Evolutionary conservation across 2,888 invertebrate genomes (phyloP), one percentile per base, ranked within the genome.

Genomic region (Tyria jacobaeae): DNA sequence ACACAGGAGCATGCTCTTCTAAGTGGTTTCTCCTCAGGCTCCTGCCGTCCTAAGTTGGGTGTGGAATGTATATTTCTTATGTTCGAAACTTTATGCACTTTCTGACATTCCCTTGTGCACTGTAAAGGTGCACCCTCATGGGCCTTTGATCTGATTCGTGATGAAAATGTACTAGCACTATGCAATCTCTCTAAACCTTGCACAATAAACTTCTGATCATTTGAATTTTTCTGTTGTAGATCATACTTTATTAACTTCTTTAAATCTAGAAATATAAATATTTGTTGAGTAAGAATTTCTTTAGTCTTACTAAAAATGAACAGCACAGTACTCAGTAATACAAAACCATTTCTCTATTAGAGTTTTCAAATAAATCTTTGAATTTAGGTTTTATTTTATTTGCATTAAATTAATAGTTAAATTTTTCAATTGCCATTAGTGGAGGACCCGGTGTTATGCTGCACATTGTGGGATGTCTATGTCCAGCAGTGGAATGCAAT

Each of bases 191-290:
- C 94, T 12, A 88, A 86, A 2, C 93, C 92, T 57, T 76, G 76
- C 6, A 69, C 34, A 41, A 85, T 82, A 48, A 62, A 63, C 50
- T 72, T 76, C 6, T 78, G 78, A 73, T 77, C 74, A 79, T 68
- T 66, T 14, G 57, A 37, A 3, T 66, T 85, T 68, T 88, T 85
- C 66, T 87, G 84, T 73, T 94, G 88, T 14, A 92, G 81, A 65
- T 96, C 96, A 82, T 96, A 95, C 80, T 96, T 96, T 35, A 96
- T 95, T 9, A 96, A 84, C 72, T 95, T 95, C 82, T 96, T 96
- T 56, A 96, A 88, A 89, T 96, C 96, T 96, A 84, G 54, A 92
- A 81, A 57, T 12, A 56, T 39, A 31, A 49, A 35, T 35, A 17
- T 12, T 17, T 4, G 10, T 17, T n/a, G 25, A 31, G 9, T 9